Base-by-base conservation (phyloP, 37 sponge, comb jelly and placozoan species). In the Beroe forskalii region DNA sequence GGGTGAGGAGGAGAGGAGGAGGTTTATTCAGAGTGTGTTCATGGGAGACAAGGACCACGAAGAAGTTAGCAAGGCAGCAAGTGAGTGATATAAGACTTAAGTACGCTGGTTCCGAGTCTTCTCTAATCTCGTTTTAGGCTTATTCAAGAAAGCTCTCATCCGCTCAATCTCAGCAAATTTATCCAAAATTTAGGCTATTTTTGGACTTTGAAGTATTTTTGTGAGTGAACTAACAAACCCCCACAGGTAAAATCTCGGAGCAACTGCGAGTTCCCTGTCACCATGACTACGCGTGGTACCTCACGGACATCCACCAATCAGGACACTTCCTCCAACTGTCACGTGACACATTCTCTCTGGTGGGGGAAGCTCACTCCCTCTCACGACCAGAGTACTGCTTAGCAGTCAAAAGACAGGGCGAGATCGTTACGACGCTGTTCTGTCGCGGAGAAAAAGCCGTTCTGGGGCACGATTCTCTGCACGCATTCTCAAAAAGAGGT, bases 211-310 rank as follows among this genome's bases (percentile, higher is more conserved):
- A n/a, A n/a, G n/a, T n/a, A n/a, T n/a, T n/a, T n/a, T n/a, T n/a
- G n/a, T n/a, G n/a, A n/a, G n/a, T n/a, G n/a, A n/a, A n/a, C n/a
- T n/a, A n/a, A n/a, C n/a, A n/a, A n/a, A n/a, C n/a, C n/a, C n/a
- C n/a, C n/a, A n/a, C n/a, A n/a, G n/a, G n/a, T 63, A 63, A 6
- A 20, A 63, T 63, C 9, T 3, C 3, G 25, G 66, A 63, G 25
- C 66, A 20, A 30, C 25, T 63, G 3, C 20, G 25, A 19, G 20
- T 19, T 28, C 1, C 35, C 1, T 69, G 72, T 69, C 32, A 27
- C 27, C 35, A 32, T 31, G 72, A 69, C 72, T 69, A 69, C 32
- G 72, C 35, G 72, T 69, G 72, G 72, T 69, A 69, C 32, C 72
- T 69, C 17, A 69, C 27, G 35, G 12, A 69, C 32, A 33, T 69